Evolutionary conservation across 2,113 vertebrate genomes (phyloP), one percentile per base, ranked within the genome.

Genomic region (Notarius quadriscutis): DNA sequence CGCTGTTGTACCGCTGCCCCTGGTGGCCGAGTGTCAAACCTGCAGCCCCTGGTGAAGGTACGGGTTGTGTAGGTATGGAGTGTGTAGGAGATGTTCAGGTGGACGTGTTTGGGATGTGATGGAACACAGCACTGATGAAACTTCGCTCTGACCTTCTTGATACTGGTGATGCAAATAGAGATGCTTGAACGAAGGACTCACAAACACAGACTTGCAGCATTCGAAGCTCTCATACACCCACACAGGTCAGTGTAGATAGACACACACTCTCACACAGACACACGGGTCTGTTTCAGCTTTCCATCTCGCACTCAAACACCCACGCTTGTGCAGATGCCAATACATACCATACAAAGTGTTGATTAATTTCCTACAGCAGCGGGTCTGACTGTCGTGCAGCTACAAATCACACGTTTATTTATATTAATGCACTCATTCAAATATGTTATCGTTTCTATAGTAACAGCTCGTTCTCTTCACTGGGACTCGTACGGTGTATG

Each of bases 131-230:
- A 51, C 51, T 8, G 8, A 20, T 41, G 83, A 41, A 34, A 74
- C 14, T 58, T 57, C 18, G 2, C 27, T 30, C 51, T 22, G 83
- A 58, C 34, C 51, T 30, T 84, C 67, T 74, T 84, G 69, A 57
- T 72, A 41, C 50, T 15, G 12, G 25, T 34, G 67, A 84, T 74
- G 83, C 58, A 74, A 74, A 84, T 55, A 84, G 53, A 60, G 34
- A 60, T 74, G 83, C 34, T 53, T 62, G 22, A 67, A 84, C 2
- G 30, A 17, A 57, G 50, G 22, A 71, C 53, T 58, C 8, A 5
- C 81, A 65, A 41, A 57, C 77, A 80, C 50, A 80, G 10, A 82
- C 91, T 92, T 89, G 92, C 90, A 87, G 89, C 87, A 84, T 90
- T 91, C 90, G 1, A 72, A 72, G 15, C 58, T 81, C 57, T 81